phyloP scores from a whole-genome alignment of 1,140 invertebrate genomes.

The Lordiphosa collinella region DNA sequence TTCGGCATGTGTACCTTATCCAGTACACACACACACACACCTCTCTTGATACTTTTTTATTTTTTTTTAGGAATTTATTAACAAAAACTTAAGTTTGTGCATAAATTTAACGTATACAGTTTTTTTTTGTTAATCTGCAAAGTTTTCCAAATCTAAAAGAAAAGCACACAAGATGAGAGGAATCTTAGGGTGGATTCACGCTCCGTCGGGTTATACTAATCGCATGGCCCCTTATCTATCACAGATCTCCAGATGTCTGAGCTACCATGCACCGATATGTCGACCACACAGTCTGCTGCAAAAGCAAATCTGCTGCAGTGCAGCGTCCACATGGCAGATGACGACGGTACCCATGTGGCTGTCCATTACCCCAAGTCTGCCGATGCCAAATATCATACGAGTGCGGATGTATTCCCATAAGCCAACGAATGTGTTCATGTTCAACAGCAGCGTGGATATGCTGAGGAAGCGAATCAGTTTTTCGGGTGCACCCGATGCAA shows the following conservation, averaged over 20 bases:
- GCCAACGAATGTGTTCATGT: constrained; percentile 20
- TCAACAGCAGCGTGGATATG: constrained; percentile 30
- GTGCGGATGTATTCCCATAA: constrained; percentile 36
- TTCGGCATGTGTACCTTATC: constrained; percentile 1
- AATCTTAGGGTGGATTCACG: constrained; percentile 6
- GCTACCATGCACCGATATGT: constrained; percentile 43
- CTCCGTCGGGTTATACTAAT: not conserved
- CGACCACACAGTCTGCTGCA: constrained; percentile 26
- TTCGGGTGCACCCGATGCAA: constrained; percentile 7
- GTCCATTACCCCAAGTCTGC: not conserved
- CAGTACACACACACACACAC: constrained; percentile 1
- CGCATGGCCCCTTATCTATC: constrained; percentile 35
- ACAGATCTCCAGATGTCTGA: constrained; percentile 52
- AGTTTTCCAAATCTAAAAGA: not conserved
- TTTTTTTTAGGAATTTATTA: too few species aligned
- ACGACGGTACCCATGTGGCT: constrained; percentile 5
- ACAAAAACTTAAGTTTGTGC: too few species aligned
- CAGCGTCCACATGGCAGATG: not conserved
- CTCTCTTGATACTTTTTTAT: not conserved
- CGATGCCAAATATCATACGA: constrained; percentile 6
- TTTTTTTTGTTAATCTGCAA: not conserved
- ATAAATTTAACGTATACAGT: not conserved
- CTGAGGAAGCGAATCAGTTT: constrained; percentile 50
- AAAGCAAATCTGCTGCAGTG: constrained; percentile 18
- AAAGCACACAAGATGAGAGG: constrained; percentile 8